phyloP scores from a whole-genome alignment of 2,888 invertebrate genomes.

The Polymixis flavicincta region DNA sequence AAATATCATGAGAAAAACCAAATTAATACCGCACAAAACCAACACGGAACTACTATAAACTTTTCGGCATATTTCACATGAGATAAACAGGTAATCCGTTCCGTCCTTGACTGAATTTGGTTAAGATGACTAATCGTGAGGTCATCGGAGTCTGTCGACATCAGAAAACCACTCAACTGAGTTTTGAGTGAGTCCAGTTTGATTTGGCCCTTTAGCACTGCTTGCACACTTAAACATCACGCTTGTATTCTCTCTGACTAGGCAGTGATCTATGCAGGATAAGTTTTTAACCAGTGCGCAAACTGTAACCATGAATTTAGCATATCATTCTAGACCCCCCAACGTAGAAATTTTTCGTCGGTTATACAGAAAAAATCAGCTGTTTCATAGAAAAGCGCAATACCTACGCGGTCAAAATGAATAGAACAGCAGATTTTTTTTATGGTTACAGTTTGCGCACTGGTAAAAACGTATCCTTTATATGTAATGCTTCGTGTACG shows the following conservation, averaged over 20 bases:
- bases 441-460: too few species aligned
- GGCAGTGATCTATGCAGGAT: not conserved
- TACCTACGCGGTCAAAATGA: too few species aligned
- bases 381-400: too few species aligned
- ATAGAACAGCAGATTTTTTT: too few species aligned
- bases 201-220: conserved; percentile 10
- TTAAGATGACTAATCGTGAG: conserved; percentile 56
- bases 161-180: conserved; percentile 1
- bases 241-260: accelerated
- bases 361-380: too few species aligned
- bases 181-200: conserved; percentile 8
- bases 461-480: too few species aligned
- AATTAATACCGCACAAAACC: conserved; percentile 27
- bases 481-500: not conserved
- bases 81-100: conserved; percentile 31
- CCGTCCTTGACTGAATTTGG: conserved; percentile 53
- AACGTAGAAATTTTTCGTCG: too few species aligned
- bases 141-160: conserved; percentile 51
- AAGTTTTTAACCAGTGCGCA: too few species aligned
- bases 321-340: too few species aligned
- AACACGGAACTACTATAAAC: conserved; percentile 38
- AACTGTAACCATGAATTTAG: too few species aligned
- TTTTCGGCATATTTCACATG: conserved; percentile 34
- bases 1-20: not conserved
- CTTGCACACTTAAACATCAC: not conserved